A percentile compares a stretch with the other conserved stretches of the same genome.
These are phyloP conservation scores for Cavia porcellus DNA, from an alignment of 2,113 vertebrate species.

Conservation along the genomic window DNA sequence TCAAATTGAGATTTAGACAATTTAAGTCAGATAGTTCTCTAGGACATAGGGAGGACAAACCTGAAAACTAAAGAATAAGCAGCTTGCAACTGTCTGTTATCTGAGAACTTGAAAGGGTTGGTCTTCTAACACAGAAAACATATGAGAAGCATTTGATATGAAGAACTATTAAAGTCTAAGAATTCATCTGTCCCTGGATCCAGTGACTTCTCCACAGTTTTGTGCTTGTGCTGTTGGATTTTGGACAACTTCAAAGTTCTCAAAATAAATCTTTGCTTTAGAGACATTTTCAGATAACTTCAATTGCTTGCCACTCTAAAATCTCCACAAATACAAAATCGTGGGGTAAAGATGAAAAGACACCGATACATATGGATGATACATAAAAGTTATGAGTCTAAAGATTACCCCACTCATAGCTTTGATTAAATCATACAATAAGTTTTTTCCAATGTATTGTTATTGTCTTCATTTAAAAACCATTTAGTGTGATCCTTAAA, in stretches of 20 bases:
- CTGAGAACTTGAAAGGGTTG: neutral
- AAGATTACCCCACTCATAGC: neutral
- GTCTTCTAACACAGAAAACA: neutral
- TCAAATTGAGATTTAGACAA: neutral
- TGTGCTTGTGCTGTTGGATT: neutral
- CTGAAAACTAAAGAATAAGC: neutral
- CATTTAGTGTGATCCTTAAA: neutral
- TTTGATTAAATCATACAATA: neutral
- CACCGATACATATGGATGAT: neutral
- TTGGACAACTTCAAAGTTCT: neutral
- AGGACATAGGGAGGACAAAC: neutral
- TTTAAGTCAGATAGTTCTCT: neutral
- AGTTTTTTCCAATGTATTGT: neutral
- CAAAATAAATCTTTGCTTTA: neutral
- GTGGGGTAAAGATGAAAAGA: slow-evolving; percentile 22
- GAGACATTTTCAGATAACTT: slow-evolving; percentile 7
- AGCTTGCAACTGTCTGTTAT: neutral
- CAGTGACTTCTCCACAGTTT: neutral
- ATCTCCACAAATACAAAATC: neutral
- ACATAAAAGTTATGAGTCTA: neutral
- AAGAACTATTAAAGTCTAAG: neutral
- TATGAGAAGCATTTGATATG: neutral
- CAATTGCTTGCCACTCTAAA: neutral
- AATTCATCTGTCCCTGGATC: neutral
- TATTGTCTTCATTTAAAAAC: neutral